phyloP scores from a whole-genome alignment of 2,113 vertebrate genomes.

The Ochotona curzoniae region DNA sequence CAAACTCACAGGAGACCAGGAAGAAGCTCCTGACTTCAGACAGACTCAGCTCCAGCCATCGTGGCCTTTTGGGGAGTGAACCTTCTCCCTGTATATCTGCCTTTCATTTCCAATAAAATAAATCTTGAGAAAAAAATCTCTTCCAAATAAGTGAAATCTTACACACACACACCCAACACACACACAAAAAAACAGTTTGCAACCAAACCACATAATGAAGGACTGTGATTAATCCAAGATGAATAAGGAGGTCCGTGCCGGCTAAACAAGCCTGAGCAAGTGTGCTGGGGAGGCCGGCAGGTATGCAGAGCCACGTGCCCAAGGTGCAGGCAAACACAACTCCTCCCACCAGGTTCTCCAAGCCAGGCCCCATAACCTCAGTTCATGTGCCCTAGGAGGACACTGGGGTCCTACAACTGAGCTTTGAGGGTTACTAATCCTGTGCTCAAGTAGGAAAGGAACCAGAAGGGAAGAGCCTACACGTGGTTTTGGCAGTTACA shows the following conservation, averaged over 20 bases:
- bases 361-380: neutral
- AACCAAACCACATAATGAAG: neutral
- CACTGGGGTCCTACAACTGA: neutral
- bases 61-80: too few relatives aligned
- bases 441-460: neutral
- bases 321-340: fast-evolving
- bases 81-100: too few relatives aligned
- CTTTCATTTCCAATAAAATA: too few relatives aligned
- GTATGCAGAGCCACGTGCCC: neutral
- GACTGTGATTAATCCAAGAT: neutral
- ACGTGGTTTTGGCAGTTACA: neutral
- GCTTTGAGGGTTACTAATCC: neutral
- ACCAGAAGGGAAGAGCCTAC: neutral
- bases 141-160: too few relatives aligned
- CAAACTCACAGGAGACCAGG: too few relatives aligned
- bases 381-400: neutral
- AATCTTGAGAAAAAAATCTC: too few relatives aligned
- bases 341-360: fast-evolving
- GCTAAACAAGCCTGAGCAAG: neutral
- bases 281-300: neutral
- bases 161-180: too few relatives aligned
- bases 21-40: too few relatives aligned
- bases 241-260: too few relatives aligned
- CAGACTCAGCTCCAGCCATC: too few relatives aligned
- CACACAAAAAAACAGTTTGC: neutral